Base-by-base conservation (phyloP, 1,140 invertebrate species). In the Venturia canescens region DNA sequence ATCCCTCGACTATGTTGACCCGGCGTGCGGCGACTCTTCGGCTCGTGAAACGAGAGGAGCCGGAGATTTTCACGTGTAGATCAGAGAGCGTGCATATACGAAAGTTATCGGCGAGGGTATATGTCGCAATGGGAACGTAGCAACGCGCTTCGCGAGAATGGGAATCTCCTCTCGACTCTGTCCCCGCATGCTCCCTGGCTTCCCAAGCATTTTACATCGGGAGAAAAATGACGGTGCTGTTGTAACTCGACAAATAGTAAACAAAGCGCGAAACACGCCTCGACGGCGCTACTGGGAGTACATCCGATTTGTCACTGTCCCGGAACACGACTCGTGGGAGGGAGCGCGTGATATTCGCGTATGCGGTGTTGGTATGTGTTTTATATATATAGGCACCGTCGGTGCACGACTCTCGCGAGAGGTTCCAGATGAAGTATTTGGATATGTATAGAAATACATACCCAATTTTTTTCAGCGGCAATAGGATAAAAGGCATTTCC, bases 231-330 rank as follows among this genome's bases (percentile, higher is more conserved):
- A 77, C 80, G 74, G 57, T 44, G 66, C 74, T 70, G 27, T 63
- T 84, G 86, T 89, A 86, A 88, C 82, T 80, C 80, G 86, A 87
- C 84, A 83, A 88, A 87, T 85, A 85, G 87, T 85, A 89, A 88
- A 87, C 86, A 87, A 87, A 87, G 84, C 83, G 83, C 84, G 84
- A 89, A 87, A 87, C 87, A 87, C 84, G 86, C 82, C 87, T 83
- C 82, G 80, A 84, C 69, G 74, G 82, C 82, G 84, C 83, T 88
- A 84, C 83, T 83, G 84, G 85, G 80, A 84, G 83, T 87, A 79
- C 80, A 83, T 86, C 86, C 87, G 85, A 87, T 89, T 89, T 88
- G 86, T 87, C 88, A 89, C 85, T 87, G 86, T 87, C 87, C 84
- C 60, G 4, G 74, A 53, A 27, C 31, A 16, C 57, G n/a, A 50